Conservation (phyloP, 2,888 invertebrate species). For the Microctonus aethiopoides region DNA sequence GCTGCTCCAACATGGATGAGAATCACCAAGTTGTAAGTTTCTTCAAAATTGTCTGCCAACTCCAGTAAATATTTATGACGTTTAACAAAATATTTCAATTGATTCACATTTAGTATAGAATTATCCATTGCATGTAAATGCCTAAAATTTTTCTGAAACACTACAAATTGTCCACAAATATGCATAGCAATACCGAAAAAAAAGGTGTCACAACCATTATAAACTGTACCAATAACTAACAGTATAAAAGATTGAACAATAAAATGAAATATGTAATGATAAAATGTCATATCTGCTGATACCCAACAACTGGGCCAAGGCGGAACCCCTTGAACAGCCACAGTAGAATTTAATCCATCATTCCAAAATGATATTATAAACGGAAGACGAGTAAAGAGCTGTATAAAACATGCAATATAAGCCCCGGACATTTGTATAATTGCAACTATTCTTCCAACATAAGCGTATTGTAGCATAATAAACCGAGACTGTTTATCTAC, state of each 20-base stretch:
- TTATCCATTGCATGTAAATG: neutral
- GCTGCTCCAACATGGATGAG: no score
- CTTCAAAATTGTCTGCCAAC: no score
- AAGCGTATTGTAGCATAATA: conserved; percentile 34
- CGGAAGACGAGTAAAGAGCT: no score
- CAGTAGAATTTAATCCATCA: no score
- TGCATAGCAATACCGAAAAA: conserved; percentile 36
- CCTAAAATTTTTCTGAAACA: conserved; percentile 8
- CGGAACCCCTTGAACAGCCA: conserved; percentile 30
- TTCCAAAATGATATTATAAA: no score
- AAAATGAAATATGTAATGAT: no score
- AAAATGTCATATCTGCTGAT: neutral
- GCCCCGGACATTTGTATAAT: conserved; percentile 26
- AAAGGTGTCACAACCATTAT: conserved; percentile 27
- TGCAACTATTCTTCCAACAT: conserved; percentile 29
- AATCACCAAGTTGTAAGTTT: no score
- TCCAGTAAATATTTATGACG: no score
- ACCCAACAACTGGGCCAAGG: conserved; percentile 32
- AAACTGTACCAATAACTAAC: no score
- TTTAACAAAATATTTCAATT: no score
- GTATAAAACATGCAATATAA: neutral
- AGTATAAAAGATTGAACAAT: no score
- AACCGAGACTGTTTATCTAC: conserved; percentile 22
- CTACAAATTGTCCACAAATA: conserved; percentile 33
- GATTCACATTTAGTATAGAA: no score